Percentiles rank a stretch among this genome's conserved stretches.
Evolutionary conservation across 2,113 vertebrate species (phyloP).

Genomic region (Alectura lathami): DNA sequence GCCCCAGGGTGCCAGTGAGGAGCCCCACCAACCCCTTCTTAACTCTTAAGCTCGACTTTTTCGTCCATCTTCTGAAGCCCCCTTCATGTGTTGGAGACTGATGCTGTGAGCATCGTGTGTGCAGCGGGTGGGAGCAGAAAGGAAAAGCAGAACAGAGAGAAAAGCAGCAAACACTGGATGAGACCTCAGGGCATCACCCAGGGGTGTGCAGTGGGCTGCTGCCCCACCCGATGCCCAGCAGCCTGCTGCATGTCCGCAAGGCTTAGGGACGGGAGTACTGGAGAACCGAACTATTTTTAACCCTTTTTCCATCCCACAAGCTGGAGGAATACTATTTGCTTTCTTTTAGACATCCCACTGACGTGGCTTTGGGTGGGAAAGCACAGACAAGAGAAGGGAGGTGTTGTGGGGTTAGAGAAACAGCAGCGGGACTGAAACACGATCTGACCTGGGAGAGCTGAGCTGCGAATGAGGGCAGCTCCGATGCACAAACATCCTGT

Average conservation of each 20-base stretch:
- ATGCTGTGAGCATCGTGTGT: not conserved
- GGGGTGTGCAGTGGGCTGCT: not conserved
- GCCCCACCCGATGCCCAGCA: not conserved
- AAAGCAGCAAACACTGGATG: not conserved
- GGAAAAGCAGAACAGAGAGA: not conserved
- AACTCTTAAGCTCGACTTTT: not conserved
- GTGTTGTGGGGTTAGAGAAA: not conserved
- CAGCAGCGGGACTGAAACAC: not conserved
- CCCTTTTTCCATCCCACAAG: not conserved
- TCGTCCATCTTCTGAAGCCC: not conserved
- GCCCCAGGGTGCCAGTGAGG: not conserved
- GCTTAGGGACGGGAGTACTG: not conserved
- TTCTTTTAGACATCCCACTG: not conserved
- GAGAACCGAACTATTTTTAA: not conserved
- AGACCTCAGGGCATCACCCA: not conserved
- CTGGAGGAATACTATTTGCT: not conserved
- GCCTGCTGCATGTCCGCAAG: not conserved
- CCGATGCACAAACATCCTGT: slow-evolving; percentile 40
- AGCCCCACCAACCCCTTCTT: not conserved
- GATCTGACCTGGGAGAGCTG: not conserved
- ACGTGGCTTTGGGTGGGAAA: not conserved
- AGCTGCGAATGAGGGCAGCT: not conserved
- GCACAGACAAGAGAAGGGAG: not conserved
- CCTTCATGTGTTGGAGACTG: rapidly evolving
- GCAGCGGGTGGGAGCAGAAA: not conserved